Evolutionary conservation across 2,797 vertebrate genomes (phyloP), one percentile per base, ranked within the genome.

Genomic region (Okamejei kenojei): DNA sequence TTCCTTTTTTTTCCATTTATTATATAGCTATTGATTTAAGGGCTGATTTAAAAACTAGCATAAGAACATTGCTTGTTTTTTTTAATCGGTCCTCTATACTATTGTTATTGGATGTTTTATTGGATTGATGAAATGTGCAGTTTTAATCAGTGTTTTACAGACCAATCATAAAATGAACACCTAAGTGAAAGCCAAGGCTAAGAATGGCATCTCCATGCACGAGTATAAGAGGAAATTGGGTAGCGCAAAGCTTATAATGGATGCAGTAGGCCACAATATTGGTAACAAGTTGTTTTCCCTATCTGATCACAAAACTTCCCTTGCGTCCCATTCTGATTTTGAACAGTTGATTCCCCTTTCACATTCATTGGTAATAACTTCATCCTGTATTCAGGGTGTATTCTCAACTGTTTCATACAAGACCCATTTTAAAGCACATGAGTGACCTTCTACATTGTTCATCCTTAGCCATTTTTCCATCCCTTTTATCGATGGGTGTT

Each of bases 1-100:
- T 92, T 76, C 10, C 68, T 92, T 92, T 92, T 91, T 45, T 92
- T 92, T 6, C 58, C 76, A 74, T 26, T 92, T 76, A 45, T 92
- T 63, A 88, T 35, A 11, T 90, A 90, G 19, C 58, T 61, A 11
- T 63, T n/a, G 23, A 63, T 86, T 63, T 86, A 86, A 86, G 54
- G 35, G 15, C 78, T 79, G 78, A 74, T 79, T 79, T 79, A 38
- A 79, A 79, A 79, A 61, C 26, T 74, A 26, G 26, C 45, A 58
- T 21, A 76, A 19, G 35, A 92, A 54, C 74, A 71, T 91, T 73
- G 81, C 21, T 84, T 21, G 4, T 45, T 1, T 45, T 38, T 74
- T 71, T 4, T 38, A 26, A 26, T 23, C 15, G 6, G 35, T 11
- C 82, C 82, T 38, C 10, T 32, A 26, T 82, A 9, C 58, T 88